These are phyloP conservation scores for Archocentrus centrarchus DNA, from an alignment of 2,113 vertebrate species.

Conservation along the genomic window DNA sequence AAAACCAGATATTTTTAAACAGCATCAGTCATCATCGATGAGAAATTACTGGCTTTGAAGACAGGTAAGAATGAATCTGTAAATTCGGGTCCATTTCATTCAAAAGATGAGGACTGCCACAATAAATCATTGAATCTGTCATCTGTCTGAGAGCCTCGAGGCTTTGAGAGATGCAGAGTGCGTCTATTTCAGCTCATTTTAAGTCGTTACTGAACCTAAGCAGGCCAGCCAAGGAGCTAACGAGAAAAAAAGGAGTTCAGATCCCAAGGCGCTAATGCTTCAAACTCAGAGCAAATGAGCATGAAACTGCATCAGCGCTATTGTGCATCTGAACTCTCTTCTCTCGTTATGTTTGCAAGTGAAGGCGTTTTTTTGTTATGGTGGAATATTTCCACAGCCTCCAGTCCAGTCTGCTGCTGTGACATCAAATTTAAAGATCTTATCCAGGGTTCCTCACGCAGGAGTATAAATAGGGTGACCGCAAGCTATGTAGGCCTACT, in stretches of 20 bases:
- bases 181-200: conserved; percentile 7
- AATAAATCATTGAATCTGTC: background rate
- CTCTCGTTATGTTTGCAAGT: background rate
- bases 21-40: background rate
- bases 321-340: background rate
- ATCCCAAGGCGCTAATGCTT: background rate
- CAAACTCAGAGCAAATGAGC: conserved; percentile 12
- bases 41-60: background rate
- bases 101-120: background rate
- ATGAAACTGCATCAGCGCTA: background rate
- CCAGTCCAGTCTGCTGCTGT: conserved; percentile 7
- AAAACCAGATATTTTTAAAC: background rate
- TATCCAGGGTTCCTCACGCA: background rate
- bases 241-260: conserved; percentile 15
- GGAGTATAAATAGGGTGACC: conserved; percentile 29
- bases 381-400: background rate
- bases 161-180: conserved; percentile 7
- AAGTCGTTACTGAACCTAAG: conserved; percentile 12
- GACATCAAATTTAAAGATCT: conserved; percentile 35
- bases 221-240: conserved; percentile 7
- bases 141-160: background rate
- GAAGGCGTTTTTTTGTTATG: background rate
- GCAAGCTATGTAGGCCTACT: conserved; percentile 25
- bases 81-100: background rate
- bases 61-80: background rate